Evolutionary conservation across 2,797 vertebrate species (phyloP).

Genomic region (Chelmon rostratus): DNA sequence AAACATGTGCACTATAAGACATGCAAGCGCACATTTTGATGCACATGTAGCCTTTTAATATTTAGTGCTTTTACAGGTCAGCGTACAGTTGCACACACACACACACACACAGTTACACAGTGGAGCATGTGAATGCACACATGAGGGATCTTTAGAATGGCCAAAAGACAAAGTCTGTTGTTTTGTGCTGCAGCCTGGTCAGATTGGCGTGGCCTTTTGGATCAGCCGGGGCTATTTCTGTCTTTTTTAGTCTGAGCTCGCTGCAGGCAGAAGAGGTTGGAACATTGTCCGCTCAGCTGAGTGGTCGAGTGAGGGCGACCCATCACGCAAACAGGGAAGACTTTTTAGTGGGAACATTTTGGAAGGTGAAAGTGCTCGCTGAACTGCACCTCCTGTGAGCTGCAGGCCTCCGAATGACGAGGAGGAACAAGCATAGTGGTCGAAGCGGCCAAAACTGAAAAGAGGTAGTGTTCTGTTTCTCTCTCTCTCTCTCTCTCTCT

Average conservation of each 20-base stretch:
- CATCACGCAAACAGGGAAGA: slow-evolving; percentile 39
- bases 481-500: slow-evolving; percentile 9
- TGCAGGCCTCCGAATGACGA: slow-evolving; percentile 21
- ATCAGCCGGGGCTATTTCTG: slow-evolving; percentile 69
- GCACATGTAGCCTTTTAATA: slow-evolving; percentile 45
- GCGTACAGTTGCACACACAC: slow-evolving; percentile 8
- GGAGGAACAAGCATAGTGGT: not conserved
- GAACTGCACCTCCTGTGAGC: slow-evolving; percentile 42
- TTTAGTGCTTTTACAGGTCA: slow-evolving; percentile 22
- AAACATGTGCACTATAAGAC: slow-evolving; percentile 25
- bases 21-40: slow-evolving; percentile 33
- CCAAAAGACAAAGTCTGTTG: slow-evolving; percentile 18
- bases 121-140: slow-evolving; percentile 18
- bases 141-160: not conserved
- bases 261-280: slow-evolving; percentile 65
- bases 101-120: slow-evolving; percentile 12
- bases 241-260: slow-evolving; percentile 51
- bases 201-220: slow-evolving; percentile 52
- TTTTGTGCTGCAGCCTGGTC: slow-evolving; percentile 43
- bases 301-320: slow-evolving; percentile 51
- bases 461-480: slow-evolving; percentile 22
- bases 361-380: slow-evolving; percentile 44
- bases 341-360: slow-evolving; percentile 49
- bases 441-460: too few relatives aligned
- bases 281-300: slow-evolving; percentile 55